A percentile compares a stretch with the other conserved stretches of the same genome.
These are phyloP conservation scores for Brachyopa scutellaris DNA, from an alignment of 2,888 invertebrate genomes.

Conservation along the genomic window DNA sequence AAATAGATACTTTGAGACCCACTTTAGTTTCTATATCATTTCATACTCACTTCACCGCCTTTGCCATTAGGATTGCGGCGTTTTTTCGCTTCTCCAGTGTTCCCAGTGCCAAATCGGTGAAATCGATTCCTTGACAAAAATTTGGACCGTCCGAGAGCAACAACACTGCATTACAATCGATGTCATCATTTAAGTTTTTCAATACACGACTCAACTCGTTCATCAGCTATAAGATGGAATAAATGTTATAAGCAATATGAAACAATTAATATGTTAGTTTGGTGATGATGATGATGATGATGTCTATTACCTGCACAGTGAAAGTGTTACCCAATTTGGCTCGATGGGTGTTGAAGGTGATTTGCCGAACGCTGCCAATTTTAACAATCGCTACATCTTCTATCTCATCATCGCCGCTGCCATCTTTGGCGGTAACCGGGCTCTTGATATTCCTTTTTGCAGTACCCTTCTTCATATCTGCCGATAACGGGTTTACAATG, in stretches of 20 bases:
- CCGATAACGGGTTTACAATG: conserved; percentile 73
- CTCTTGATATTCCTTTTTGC: conserved; percentile 71
- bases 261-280: too few relatives aligned
- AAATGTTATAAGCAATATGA: conserved; percentile 1
- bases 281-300: too few relatives aligned
- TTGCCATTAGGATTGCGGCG: conserved; percentile 87
- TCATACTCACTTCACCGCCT: conserved; percentile 87
- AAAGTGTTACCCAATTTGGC: conserved; percentile 85
- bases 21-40: too few relatives aligned
- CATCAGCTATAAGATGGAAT: conserved; percentile 85
- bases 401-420: neutral
- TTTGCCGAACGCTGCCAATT: conserved; percentile 84
- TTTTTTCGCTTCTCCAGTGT: conserved; percentile 85
- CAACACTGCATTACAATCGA: conserved; percentile 85
- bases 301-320: conserved; percentile 85
- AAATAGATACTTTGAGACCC: too few relatives aligned
- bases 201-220: conserved; percentile 89
- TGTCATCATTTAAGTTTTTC: conserved; percentile 85
- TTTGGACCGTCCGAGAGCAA: conserved; percentile 89
- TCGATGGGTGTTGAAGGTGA: conserved; percentile 84
- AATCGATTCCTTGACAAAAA: conserved; percentile 92
- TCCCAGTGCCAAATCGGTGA: conserved; percentile 86
- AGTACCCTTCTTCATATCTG: conserved; percentile 76
- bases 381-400: conserved; percentile 74
- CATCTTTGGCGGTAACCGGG: neutral